Base-by-base conservation (phyloP, 2,888 invertebrate genomes). In the Acanthosoma haemorrhoidale region DNA sequence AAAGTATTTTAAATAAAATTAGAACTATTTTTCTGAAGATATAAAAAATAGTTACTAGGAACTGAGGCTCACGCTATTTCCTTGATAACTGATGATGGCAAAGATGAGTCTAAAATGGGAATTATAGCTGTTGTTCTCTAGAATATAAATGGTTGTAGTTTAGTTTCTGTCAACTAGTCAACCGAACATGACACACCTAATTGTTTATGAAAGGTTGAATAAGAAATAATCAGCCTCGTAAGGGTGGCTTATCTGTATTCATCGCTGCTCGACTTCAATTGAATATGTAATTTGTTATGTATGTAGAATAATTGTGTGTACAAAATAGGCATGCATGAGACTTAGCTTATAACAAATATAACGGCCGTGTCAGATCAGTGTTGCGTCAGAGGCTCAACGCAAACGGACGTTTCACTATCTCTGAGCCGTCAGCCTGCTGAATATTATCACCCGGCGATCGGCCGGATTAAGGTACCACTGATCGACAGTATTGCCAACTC, bases 401-500 rank as follows among this genome's bases (percentile, higher is more conserved):
- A 51, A 51, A 51, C 51, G 25, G 51, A 25, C 51, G 51, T 51
- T 51, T 51, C 51, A 6, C 51, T 51, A 51, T 51, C 51, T 4
- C 1, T 4, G 4, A 13, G 13, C 18, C 51, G 51, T 51, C 51
- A 51, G 51, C 51, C 51, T 51, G 9, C 51, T 51, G 25, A 51
- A 51, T 51, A 51, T 51, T 51, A 51, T 51, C 51, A 25, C 25
- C 51, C 25, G 29, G 21, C 51, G 1, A 61, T 18, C 61, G 34
- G 61, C 36, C 36, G 61, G 21, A 61, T 61, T 61, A 61, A 61
- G 61, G 61, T 61, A 36, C 61, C 13, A 1, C 21, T 16, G 61
- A 61, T 36, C 36, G 61, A 61, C 61, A 61, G 61, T 31, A 25
- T 21, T 61, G 61, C 61, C 61, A 61, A 61, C 61, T 61, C 61